These are phyloP conservation scores for Rhinoraja longicauda DNA, from an alignment of 2,797 vertebrate species.

Conservation along the genomic window DNA sequence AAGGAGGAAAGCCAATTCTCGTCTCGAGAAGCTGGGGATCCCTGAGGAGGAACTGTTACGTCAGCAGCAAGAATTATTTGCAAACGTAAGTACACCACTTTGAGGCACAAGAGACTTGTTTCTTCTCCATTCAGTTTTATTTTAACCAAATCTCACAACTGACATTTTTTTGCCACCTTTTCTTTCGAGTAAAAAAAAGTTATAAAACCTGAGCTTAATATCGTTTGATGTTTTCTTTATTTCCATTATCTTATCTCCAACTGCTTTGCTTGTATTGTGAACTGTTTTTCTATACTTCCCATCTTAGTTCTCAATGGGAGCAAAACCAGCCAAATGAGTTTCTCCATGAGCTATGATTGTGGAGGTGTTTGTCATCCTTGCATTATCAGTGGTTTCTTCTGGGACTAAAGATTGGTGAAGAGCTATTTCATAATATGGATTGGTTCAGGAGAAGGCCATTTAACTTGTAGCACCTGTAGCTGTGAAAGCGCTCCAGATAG, in stretches of 20 bases:
- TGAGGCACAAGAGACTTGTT: not conserved
- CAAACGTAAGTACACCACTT: constrained; percentile 34
- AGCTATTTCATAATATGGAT: not conserved
- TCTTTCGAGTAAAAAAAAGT: not conserved
- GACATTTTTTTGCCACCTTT: not conserved
- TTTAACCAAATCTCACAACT: not conserved
- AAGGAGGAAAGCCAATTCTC: constrained; percentile 37
- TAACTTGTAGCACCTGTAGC: not conserved
- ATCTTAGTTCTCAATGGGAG: not conserved
- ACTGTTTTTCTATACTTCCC: not conserved
- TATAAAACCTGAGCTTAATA: not conserved
- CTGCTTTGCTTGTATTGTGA: not conserved
- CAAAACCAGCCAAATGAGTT: not conserved
- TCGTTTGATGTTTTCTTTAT: not conserved
- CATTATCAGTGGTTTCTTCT: not conserved
- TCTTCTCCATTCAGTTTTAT: not conserved
- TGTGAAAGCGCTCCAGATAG: not conserved
- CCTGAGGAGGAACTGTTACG: constrained; percentile 38
- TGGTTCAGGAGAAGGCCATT: not conserved
- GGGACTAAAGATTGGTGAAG: not conserved
- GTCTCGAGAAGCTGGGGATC: constrained; percentile 38
- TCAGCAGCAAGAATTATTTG: constrained; percentile 39
- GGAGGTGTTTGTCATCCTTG: not conserved
- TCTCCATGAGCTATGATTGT: not conserved
- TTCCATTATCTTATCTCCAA: not conserved